These are phyloP conservation scores for Penaeus monodon DNA, from an alignment of 2,888 invertebrate genomes.

Conservation along the genomic window DNA sequence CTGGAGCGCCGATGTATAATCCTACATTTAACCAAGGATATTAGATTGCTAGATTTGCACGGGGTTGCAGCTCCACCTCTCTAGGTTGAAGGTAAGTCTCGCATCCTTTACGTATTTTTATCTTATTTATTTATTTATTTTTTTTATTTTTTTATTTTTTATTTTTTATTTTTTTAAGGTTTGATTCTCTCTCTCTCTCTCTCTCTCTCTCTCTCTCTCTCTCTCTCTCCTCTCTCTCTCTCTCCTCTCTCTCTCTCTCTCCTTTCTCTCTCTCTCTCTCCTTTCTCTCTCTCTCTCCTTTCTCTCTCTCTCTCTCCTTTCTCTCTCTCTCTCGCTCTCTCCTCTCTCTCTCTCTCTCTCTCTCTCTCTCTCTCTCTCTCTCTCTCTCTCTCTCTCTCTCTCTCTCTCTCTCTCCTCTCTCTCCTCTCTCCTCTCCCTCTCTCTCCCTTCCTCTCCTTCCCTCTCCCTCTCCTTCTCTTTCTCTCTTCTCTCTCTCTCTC, in stretches of 20 bases:
- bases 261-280: no score
- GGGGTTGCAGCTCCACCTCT: constrained; percentile 30
- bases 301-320: background rate
- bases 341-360: background rate
- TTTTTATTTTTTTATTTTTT: background rate
- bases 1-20: constrained; percentile 61
- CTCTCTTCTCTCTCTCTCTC: background rate
- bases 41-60: constrained; percentile 30
- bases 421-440: background rate
- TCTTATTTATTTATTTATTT: constrained; percentile 34
- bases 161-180: background rate
- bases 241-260: background rate
- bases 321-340: no score
- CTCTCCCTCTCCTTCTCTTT: background rate
- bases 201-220: no score
- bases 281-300: background rate
- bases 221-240: no score
- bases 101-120: background rate
- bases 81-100: constrained; percentile 40
- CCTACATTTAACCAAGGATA: constrained; percentile 60
- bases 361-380: background rate
- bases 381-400: constrained; percentile 1
- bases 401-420: background rate
- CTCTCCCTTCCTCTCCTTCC: no score
- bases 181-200: no score